A percentile compares a stretch with the other conserved stretches of the same genome.
Evolutionary conservation across 2,113 vertebrate species (phyloP).

Genomic region (Fukomys damarensis): DNA sequence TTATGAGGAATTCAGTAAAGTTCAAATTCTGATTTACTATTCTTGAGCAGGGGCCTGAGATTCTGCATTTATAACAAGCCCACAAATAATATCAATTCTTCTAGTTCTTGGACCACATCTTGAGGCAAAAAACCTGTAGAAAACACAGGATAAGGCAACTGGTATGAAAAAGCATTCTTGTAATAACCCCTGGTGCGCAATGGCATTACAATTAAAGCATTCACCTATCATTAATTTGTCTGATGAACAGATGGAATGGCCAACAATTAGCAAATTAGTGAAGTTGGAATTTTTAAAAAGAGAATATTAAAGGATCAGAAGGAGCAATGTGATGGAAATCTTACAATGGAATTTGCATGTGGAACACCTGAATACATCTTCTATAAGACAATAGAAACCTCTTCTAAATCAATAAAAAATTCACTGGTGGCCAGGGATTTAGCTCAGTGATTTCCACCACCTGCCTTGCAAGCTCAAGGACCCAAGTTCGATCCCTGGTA

Average conservation of each 20-base stretch:
- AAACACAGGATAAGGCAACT: conserved; percentile 5
- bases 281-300: background rate
- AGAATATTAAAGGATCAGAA: background rate
- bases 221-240: background rate
- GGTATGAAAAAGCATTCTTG: background rate
- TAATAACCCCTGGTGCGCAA: background rate
- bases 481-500: no score
- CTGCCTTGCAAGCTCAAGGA: no score
- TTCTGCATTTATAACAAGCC: background rate
- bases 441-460: no score
- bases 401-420: conserved; percentile 2
- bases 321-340: background rate
- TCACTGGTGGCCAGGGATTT: background rate
- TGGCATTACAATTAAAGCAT: background rate
- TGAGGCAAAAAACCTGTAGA: background rate
- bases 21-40: conserved; percentile 1
- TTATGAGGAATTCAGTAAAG: conserved; percentile 20
- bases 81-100: background rate
- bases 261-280: background rate
- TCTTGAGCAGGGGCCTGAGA: background rate
- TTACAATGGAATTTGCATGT: background rate
- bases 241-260: background rate
- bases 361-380: background rate
- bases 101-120: background rate
- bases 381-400: background rate